Evolutionary conservation across 2,888 invertebrate genomes (phyloP).

Genomic region (Dynastes grantii): DNA sequence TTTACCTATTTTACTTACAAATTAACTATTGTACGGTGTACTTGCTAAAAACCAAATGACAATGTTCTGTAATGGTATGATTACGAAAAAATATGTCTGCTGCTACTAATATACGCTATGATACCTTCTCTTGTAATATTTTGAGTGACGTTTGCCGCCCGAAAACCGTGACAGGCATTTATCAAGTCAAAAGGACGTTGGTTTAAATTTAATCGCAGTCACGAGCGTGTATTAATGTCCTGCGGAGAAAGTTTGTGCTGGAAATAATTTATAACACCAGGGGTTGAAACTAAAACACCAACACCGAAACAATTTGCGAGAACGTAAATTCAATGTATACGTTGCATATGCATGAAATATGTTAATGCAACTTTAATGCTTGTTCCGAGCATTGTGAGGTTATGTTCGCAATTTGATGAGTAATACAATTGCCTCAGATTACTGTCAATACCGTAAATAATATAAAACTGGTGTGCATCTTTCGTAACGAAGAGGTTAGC

Average conservation of each 20-base stretch:
- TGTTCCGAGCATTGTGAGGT: neutral
- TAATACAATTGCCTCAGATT: too few relatives aligned
- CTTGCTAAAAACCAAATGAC: too few relatives aligned
- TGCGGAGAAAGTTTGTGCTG: conserved; percentile 3
- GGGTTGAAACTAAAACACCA: conserved; percentile 2
- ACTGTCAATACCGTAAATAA: too few relatives aligned
- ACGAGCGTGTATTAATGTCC: conserved; percentile 27
- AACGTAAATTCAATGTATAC: neutral
- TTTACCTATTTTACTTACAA: too few relatives aligned
- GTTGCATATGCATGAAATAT: neutral
- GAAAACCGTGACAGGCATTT: conserved; percentile 11
- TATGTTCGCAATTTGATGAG: neutral
- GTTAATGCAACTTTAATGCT: neutral
- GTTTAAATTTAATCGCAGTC: conserved; percentile 31
- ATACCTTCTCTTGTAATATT: neutral
- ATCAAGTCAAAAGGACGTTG: conserved; percentile 23
- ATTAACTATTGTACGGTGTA: too few relatives aligned
- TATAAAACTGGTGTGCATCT: too few relatives aligned
- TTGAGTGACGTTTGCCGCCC: neutral
- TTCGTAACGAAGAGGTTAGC: too few relatives aligned
- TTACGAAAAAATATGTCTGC: too few relatives aligned
- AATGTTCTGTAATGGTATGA: too few relatives aligned
- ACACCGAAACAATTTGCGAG: neutral
- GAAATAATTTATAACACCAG: conserved; percentile 30
- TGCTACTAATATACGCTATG: too few relatives aligned